Percentiles rank a stretch among this genome's conserved stretches.
Conservation (phyloP, 2,888 invertebrate genomes). For the Eupsilia transversa region DNA sequence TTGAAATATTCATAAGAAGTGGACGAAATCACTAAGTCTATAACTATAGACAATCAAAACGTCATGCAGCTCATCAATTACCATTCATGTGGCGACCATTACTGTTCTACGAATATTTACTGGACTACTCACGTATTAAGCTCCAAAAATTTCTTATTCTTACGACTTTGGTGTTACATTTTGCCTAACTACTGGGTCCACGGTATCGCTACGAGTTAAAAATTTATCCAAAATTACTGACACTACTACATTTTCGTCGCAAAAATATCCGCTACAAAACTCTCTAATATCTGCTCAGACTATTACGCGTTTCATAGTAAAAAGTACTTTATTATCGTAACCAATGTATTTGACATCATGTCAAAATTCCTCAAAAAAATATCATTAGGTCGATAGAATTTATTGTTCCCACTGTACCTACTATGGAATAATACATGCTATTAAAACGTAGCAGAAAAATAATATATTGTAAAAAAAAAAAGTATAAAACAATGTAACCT, state of each 20-base stretch:
- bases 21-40: slow-evolving; percentile 86
- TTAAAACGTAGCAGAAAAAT: slow-evolving; percentile 63
- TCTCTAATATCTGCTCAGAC: slow-evolving; percentile 82
- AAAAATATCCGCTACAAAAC: slow-evolving; percentile 87
- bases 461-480: slow-evolving; percentile 61
- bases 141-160: slow-evolving; percentile 82
- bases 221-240: slow-evolving; percentile 88
- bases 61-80: slow-evolving; percentile 68
- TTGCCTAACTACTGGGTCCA: slow-evolving; percentile 87
- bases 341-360: slow-evolving; percentile 67
- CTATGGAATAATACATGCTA: slow-evolving; percentile 68
- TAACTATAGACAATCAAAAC: slow-evolving; percentile 71
- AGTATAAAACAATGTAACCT: slow-evolving; percentile 82
- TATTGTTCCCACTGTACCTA: slow-evolving; percentile 86
- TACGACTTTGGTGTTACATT: slow-evolving; percentile 87
- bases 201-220: slow-evolving; percentile 81
- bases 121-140: slow-evolving; percentile 80
- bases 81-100: slow-evolving; percentile 61
- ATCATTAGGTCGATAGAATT: slow-evolving; percentile 80
- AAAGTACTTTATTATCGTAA: slow-evolving; percentile 72
- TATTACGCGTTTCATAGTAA: slow-evolving; percentile 75
- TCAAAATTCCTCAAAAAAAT: slow-evolving; percentile 83
- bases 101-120: slow-evolving; percentile 65
- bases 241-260: slow-evolving; percentile 84
- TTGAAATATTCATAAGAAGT: slow-evolving; percentile 71